Percentiles rank a stretch among this genome's conserved stretches.
These are phyloP conservation scores for Grammomys dolichurus DNA, from an alignment of 2,113 vertebrate species.

Conservation along the genomic window DNA sequence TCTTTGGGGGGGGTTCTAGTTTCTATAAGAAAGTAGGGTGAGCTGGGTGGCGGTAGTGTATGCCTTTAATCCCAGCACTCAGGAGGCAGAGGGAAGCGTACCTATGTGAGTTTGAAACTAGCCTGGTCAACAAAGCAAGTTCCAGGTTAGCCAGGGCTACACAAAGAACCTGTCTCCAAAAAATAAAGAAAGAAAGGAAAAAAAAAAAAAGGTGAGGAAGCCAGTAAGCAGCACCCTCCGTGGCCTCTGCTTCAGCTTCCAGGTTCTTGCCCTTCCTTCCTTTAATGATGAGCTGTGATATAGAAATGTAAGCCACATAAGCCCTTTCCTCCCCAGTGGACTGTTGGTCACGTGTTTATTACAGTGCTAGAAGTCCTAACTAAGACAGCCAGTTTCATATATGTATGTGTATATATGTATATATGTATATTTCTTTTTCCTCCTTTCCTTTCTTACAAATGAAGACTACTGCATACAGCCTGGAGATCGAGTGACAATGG, in stretches of 20 bases:
- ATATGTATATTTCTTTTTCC: not conserved
- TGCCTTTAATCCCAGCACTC: not conserved
- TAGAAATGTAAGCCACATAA: not conserved
- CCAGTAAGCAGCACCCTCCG: not conserved
- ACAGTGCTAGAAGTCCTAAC: not conserved
- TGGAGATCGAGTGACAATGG: constrained; percentile 91
- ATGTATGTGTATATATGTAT: not conserved
- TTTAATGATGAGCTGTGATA: not conserved
- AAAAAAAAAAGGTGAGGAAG: not conserved
- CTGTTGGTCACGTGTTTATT: not conserved
- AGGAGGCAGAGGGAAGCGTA: not conserved
- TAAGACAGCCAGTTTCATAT: not conserved
- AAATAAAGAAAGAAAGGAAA: too few species aligned
- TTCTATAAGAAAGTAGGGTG: not conserved
- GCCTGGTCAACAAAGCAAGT: not conserved
- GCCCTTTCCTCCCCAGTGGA: not conserved
- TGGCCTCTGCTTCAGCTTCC: not conserved
- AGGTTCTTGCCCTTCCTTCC: not conserved
- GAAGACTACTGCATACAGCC: constrained; percentile 91
- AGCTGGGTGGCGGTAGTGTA: not conserved
- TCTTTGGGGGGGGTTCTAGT: not conserved
- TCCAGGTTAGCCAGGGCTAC: not conserved
- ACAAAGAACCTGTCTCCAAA: not conserved
- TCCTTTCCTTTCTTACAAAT: constrained; percentile 47
- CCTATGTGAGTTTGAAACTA: not conserved